Evolutionary conservation across 2,113 vertebrate genomes (phyloP).

Genomic region (Hippocampus comes): DNA sequence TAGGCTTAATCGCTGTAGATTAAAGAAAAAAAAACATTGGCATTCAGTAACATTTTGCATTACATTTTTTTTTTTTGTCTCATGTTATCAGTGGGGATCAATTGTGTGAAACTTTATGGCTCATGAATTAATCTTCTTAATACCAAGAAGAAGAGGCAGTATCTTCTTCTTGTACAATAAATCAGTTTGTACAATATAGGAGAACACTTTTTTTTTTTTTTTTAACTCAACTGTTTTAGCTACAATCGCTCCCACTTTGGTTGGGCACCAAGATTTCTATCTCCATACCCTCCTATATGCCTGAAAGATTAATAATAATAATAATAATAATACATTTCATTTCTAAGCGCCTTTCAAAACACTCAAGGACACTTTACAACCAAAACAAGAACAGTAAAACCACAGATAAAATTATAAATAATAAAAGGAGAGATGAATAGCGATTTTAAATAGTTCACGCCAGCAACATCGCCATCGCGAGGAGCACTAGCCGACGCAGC

Average conservation of each 20-base stretch:
- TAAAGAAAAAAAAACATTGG: background rate
- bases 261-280: background rate
- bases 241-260: background rate
- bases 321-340: too few relatives aligned
- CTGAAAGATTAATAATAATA: background rate
- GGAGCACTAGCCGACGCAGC: too few relatives aligned
- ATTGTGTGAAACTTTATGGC: background rate
- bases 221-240: background rate
- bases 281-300: background rate
- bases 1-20: background rate
- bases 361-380: too few relatives aligned
- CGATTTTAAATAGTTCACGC: too few relatives aligned
- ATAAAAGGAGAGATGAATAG: too few relatives aligned
- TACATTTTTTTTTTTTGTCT: background rate
- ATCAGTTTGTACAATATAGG: background rate
- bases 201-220: background rate
- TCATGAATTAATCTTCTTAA: background rate
- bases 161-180: background rate
- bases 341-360: too few relatives aligned
- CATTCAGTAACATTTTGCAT: background rate
- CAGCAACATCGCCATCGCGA: too few relatives aligned
- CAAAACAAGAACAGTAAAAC: too few relatives aligned
- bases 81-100: background rate
- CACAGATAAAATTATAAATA: too few relatives aligned
- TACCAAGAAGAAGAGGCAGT: background rate